A percentile compares a stretch with the other conserved stretches of the same genome.
phyloP scores from a whole-genome alignment of 2,797 vertebrate species.

The Crax fasciolata region DNA sequence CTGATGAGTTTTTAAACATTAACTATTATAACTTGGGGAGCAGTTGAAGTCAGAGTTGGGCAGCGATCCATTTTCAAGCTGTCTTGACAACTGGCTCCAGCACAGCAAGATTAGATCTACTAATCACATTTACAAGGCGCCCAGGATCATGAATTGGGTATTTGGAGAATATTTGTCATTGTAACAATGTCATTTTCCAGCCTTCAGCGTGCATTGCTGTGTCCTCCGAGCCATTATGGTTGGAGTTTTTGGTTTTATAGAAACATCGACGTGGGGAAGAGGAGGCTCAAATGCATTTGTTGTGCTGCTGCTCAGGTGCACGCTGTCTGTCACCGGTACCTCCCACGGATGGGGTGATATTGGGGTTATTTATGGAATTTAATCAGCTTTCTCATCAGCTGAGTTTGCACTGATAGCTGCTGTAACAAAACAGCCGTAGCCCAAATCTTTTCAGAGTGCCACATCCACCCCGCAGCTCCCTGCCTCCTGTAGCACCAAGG shows the following conservation, averaged over 20 bases:
- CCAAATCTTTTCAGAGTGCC: not conserved
- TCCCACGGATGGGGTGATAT: not conserved
- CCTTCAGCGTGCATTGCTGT: not conserved
- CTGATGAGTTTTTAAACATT: not conserved
- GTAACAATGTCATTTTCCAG: conserved; percentile 49
- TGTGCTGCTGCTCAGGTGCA: not conserved
- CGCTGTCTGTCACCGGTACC: accelerated
- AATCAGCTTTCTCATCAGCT: not conserved
- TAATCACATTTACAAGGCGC: conserved; percentile 45
- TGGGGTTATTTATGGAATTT: not conserved
- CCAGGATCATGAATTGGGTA: not conserved
- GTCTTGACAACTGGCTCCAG: conserved; percentile 49
- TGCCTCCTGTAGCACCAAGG: not conserved
- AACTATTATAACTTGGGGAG: not conserved
- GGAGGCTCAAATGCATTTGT: not conserved
- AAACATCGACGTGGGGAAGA: not conserved
- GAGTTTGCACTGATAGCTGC: not conserved
- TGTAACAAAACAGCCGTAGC: not conserved
- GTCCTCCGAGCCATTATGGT: accelerated
- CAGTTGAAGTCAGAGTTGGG: not conserved
- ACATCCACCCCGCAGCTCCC: not conserved
- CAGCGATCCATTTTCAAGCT: not conserved
- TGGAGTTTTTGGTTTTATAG: not conserved
- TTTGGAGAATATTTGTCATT: conserved; percentile 44
- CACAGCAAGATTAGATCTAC: conserved; percentile 32